Conservation (phyloP, 2,113 vertebrate species). For the Rutilus rutilus region DNA sequence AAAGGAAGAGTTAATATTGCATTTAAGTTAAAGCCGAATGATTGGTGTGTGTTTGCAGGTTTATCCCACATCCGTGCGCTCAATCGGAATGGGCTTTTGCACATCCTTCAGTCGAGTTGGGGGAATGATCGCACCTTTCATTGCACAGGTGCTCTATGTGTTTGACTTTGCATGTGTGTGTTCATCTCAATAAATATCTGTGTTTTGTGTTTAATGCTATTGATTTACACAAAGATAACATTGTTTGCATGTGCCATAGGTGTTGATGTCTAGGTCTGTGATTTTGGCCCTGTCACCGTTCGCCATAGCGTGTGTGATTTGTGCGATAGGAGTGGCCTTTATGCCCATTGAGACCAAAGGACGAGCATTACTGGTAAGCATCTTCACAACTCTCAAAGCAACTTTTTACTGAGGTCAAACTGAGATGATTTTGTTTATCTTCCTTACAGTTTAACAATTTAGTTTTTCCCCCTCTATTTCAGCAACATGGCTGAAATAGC, state of each 20-base stretch:
- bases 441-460: neutral
- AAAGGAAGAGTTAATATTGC: too few relatives aligned
- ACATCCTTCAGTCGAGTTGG: conserved; percentile 91
- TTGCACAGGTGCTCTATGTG: conserved; percentile 72
- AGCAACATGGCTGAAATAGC: conserved; percentile 71
- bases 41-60: conserved; percentile 76
- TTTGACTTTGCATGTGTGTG: conserved; percentile 16
- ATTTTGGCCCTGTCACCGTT: conserved; percentile 84
- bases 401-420: neutral
- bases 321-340: conserved; percentile 79
- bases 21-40: neutral
- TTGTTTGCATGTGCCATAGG: conserved; percentile 72
- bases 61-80: conserved; percentile 87
- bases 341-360: conserved; percentile 93
- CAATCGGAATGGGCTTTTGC: conserved; percentile 91
- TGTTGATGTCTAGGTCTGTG: conserved; percentile 86
- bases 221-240: neutral
- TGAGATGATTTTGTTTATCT: neutral
- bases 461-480: conserved; percentile 46
- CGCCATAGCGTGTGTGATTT: conserved; percentile 78
- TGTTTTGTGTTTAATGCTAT: neutral
- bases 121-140: conserved; percentile 94
- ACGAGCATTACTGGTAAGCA: conserved; percentile 85
- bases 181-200: neutral
- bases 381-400: neutral